Evolutionary conservation across 1,140 invertebrate genomes (phyloP).

Genomic region (Pachyrhynchus sulphureomaculatus): DNA sequence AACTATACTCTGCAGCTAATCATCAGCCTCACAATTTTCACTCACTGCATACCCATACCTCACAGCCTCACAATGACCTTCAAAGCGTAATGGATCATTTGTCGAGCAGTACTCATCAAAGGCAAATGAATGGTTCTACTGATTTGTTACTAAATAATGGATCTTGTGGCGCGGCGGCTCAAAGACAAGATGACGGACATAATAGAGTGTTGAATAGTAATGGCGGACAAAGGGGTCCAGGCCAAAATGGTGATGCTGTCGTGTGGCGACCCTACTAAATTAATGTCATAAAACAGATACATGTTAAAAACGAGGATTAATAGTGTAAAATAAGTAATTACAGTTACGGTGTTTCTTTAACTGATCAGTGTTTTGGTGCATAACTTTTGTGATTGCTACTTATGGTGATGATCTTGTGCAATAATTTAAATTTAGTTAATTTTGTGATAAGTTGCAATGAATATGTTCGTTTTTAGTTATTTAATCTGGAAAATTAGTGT

Average conservation of each 20-base stretch:
- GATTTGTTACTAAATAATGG: conserved; percentile 58
- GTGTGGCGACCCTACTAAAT: conserved; percentile 64
- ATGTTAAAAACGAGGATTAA: no score
- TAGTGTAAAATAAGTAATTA: no score
- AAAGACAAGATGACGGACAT: conserved; percentile 57
- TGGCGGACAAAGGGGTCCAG: conserved; percentile 60
- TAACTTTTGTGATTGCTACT: no score
- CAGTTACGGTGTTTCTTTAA: no score
- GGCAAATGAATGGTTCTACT: conserved; percentile 55
- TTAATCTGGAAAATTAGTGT: no score
- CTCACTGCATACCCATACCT: conserved; percentile 63
- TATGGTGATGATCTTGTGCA: no score
- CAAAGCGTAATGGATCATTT: conserved; percentile 73
- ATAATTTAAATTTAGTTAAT: no score
- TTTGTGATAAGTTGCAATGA: no score
- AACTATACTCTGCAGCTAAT: conserved; percentile 76
- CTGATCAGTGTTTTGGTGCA: no score
- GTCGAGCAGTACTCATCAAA: conserved; percentile 59
- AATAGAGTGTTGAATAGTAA: conserved; percentile 59
- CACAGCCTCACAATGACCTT: conserved; percentile 65
- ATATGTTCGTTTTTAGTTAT: no score
- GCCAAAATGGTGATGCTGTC: conserved; percentile 64
- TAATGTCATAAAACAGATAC: no score
- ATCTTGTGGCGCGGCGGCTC: conserved; percentile 62
- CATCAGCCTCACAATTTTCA: conserved; percentile 77